Percentiles rank a stretch among this genome's conserved stretches.
Evolutionary conservation across 1,140 invertebrate species (phyloP).

Genomic region (Tyrophagus putrescentiae): DNA sequence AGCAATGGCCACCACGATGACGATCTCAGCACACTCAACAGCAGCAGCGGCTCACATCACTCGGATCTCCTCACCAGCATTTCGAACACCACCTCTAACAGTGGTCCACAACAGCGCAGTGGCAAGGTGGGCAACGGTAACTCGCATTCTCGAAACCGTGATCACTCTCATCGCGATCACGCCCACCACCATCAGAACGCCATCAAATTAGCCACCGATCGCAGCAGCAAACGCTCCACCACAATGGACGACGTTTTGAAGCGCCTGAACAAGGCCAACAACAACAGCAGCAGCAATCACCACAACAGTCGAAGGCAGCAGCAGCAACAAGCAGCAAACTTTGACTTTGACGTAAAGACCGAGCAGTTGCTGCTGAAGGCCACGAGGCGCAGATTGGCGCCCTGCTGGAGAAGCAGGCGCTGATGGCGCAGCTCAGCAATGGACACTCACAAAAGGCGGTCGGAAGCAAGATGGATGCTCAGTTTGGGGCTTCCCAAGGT

Average conservation of each 20-base stretch:
- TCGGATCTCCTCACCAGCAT: neutral
- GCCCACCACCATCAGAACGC: too few species aligned
- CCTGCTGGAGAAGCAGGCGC: neutral
- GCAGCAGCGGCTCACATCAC: neutral
- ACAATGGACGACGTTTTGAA: slow-evolving; percentile 18
- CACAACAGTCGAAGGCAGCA: neutral
- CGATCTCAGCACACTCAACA: neutral
- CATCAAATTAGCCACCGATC: neutral
- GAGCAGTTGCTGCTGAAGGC: too few species aligned
- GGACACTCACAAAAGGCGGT: neutral
- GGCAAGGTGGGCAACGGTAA: neutral
- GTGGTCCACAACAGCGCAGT: neutral
- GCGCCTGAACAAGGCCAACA: slow-evolving; percentile 7
- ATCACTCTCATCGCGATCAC: too few species aligned
- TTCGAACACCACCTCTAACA: neutral
- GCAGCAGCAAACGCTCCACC: slow-evolving; percentile 7
- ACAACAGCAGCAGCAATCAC: neutral
- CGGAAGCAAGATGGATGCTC: too few species aligned
- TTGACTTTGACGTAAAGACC: too few species aligned
- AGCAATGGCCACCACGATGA: neutral
- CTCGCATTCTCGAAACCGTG: neutral
- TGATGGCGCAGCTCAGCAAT: neutral
- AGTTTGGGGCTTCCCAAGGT: too few species aligned
- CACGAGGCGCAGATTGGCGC: too few species aligned
- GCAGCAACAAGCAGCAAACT: neutral